A percentile compares a stretch with the other conserved stretches of the same genome.
Evolutionary conservation across 2,888 invertebrate species (phyloP).

Genomic region (Tromatobia lineatoria): DNA sequence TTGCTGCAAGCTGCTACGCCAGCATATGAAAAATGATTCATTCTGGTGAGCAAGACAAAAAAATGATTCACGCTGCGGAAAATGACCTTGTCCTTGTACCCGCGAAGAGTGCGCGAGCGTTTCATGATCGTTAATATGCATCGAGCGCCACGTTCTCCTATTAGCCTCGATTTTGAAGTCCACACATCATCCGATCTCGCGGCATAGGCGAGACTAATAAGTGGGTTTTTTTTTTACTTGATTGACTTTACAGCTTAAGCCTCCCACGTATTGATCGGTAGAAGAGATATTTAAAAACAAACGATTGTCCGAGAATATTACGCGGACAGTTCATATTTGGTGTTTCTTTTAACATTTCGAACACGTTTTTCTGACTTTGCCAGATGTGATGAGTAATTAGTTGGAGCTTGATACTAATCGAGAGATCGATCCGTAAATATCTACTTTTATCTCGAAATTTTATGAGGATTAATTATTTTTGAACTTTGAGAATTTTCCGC

Average conservation of each 20-base stretch:
- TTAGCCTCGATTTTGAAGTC: constrained; percentile 65
- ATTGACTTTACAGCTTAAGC: not conserved
- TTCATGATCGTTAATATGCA: constrained; percentile 66
- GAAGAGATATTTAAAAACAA: constrained; percentile 7
- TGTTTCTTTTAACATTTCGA: too few species aligned
- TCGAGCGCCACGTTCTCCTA: constrained; percentile 58
- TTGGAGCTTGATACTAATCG: too few species aligned
- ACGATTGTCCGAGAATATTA: not conserved
- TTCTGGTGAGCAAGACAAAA: not conserved
- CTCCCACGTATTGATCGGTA: not conserved
- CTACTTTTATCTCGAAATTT: too few species aligned
- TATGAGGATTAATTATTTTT: too few species aligned
- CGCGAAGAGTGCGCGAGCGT: constrained; percentile 12
- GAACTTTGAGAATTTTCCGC: too few species aligned
- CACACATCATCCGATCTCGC: constrained; percentile 54
- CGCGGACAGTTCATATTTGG: not conserved
- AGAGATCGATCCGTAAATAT: too few species aligned
- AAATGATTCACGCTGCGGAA: constrained; percentile 55
- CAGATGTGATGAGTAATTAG: too few species aligned
- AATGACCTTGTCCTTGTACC: constrained; percentile 65
- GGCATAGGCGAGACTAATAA: constrained; percentile 37
- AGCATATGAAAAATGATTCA: constrained; percentile 33
- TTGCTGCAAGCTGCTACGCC: not conserved
- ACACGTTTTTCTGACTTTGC: too few species aligned
- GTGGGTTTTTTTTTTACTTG: constrained; percentile 23